Conservation (phyloP, 2,888 invertebrate species). For the Mactromeris polynyma region DNA sequence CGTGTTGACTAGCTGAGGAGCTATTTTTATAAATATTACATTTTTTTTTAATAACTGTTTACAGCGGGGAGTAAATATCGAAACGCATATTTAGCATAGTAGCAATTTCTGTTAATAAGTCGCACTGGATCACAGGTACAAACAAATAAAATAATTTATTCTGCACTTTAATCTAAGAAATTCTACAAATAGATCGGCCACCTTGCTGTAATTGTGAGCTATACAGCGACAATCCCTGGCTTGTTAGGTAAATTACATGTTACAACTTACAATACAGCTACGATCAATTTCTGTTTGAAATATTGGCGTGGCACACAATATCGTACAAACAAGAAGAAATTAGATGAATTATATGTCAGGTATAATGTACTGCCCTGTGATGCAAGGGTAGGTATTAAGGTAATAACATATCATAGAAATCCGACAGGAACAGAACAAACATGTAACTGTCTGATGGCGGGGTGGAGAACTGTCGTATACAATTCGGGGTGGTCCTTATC, state of each 20-base stretch:
- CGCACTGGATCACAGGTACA: slow-evolving; percentile 16
- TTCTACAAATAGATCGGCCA: slow-evolving; percentile 12
- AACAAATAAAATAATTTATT: slow-evolving; percentile 26
- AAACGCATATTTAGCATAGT: background rate
- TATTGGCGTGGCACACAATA: background rate
- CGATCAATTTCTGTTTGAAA: background rate
- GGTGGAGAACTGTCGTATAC: background rate
- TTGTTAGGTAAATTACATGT: slow-evolving; percentile 24
- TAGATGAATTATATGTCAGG: background rate
- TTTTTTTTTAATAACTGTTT: background rate
- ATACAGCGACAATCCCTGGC: background rate
- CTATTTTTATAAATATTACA: background rate
- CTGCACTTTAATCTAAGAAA: slow-evolving; percentile 35
- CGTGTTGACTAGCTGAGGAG: background rate
- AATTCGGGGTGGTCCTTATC: slow-evolving; percentile 12
- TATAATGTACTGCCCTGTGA: background rate
- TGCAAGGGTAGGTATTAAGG: background rate
- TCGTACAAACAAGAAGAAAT: background rate
- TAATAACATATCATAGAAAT: background rate
- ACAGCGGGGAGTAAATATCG: background rate
- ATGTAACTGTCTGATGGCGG: background rate
- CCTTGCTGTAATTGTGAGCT: background rate
- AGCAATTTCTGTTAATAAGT: slow-evolving; percentile 18
- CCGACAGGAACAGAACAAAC: background rate
- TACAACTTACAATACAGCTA: background rate